Evolutionary conservation across 30 jellyfish, hydroid and myxozoan species (phyloP).

Genomic region (Aurelia sp.): DNA sequence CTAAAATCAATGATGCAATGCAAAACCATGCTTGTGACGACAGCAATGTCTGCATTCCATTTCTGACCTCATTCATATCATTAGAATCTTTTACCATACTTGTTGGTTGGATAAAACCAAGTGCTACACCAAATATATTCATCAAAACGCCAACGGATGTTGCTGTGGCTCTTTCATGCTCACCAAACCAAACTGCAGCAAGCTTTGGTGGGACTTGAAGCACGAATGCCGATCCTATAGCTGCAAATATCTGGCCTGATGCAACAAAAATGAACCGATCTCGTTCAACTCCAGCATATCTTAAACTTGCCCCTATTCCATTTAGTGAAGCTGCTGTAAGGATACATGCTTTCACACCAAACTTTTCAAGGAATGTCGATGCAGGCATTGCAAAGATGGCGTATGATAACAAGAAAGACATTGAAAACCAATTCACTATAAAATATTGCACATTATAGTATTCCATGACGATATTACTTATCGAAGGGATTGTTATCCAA

Average conservation of each 20-base stretch:
- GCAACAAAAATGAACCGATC: constrained; percentile 55
- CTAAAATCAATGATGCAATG: constrained; percentile 20
- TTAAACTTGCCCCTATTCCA: constrained; percentile 63
- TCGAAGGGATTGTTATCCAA: constrained; percentile 80
- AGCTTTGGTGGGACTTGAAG: constrained; percentile 85
- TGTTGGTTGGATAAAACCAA: constrained; percentile 90
- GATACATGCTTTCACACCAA: constrained; percentile 69
- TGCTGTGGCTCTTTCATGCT: constrained; percentile 85
- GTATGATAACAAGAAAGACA: constrained; percentile 70
- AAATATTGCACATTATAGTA: constrained; percentile 52
- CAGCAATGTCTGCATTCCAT: constrained; percentile 49
- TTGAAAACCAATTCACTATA: constrained; percentile 76
- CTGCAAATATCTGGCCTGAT: constrained; percentile 83
- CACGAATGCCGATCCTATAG: constrained; percentile 73
- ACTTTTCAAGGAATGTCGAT: constrained; percentile 59
- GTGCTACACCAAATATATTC: constrained; percentile 85
- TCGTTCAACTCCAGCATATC: constrained; percentile 71
- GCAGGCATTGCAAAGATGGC: constrained; percentile 84
- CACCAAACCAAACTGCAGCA: constrained; percentile 95
- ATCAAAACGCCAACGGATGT: constrained; percentile 87
- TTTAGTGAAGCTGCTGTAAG: constrained; percentile 71
- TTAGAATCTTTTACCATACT: constrained; percentile 47
- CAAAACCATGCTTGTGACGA: constrained; percentile 69
- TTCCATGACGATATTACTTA: constrained; percentile 48
- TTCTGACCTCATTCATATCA: constrained; percentile 27